Percentiles rank a stretch among this genome's conserved stretches.
Conservation (phyloP, 2,888 invertebrate species). For the Nomada ruficornis region DNA sequence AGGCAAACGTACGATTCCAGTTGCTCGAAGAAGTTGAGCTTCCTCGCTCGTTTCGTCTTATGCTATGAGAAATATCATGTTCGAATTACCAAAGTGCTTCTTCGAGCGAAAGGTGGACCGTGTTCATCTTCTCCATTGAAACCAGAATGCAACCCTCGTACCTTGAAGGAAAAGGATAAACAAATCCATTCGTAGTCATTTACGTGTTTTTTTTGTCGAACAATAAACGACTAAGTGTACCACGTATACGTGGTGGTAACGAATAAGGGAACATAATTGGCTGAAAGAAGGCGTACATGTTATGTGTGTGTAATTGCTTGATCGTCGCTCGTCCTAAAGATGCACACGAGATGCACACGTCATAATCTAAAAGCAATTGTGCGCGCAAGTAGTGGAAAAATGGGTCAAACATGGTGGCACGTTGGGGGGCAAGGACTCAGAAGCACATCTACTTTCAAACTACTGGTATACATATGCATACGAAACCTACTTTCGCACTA, state of each 20-base stretch:
- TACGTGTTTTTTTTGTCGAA: slow-evolving; percentile 76
- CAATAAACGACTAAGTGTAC: slow-evolving; percentile 1
- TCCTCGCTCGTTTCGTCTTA: neutral
- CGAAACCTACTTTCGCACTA: no score
- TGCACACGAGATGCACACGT: neutral
- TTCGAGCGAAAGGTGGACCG: slow-evolving; percentile 37
- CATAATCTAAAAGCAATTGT: no score
- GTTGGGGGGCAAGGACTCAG: no score
- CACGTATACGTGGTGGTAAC: neutral
- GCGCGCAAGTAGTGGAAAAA: no score
- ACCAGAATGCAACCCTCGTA: slow-evolving; percentile 59
- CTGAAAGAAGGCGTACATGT: neutral
- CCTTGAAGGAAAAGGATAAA: slow-evolving; percentile 64
- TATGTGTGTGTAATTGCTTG: slow-evolving; percentile 1
- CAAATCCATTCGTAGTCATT: slow-evolving; percentile 79
- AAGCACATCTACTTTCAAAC: no score
- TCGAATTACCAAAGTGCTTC: neutral
- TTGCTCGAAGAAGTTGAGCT: neutral
- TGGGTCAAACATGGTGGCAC: no score
- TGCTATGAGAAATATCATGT: neutral
- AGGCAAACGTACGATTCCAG: slow-evolving; percentile 39
- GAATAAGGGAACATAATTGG: slow-evolving; percentile 5
- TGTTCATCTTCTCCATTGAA: slow-evolving; percentile 49
- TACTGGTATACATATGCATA: no score
- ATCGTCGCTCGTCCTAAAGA: neutral